Conservation (phyloP, 2,888 invertebrate species). For the Anodontia alba region DNA sequence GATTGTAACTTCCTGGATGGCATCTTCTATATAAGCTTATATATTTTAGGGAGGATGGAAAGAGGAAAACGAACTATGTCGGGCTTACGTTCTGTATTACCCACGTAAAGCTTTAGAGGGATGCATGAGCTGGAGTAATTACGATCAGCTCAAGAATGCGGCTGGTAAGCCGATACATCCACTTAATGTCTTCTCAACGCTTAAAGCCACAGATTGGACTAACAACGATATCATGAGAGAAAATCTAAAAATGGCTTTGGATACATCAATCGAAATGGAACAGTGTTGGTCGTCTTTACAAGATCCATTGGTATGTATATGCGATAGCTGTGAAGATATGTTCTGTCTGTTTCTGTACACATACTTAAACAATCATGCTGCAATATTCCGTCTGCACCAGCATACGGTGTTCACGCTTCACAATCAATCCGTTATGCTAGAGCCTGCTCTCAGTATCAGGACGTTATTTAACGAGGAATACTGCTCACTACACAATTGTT, state of each 20-base stretch:
- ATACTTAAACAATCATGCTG: no score
- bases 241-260: slow-evolving; percentile 31
- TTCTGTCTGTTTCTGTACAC: no score
- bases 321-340: no score
- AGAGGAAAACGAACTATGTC: slow-evolving; percentile 42
- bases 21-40: no score
- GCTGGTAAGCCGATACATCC: not conserved
- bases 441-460: no score
- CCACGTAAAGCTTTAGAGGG: slow-evolving; percentile 41
- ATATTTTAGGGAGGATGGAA: slow-evolving; percentile 51
- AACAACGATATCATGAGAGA: slow-evolving; percentile 23
- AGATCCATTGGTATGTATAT: no score
- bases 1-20: no score
- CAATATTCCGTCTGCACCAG: no score
- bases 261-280: slow-evolving; percentile 29
- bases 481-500: no score
- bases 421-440: no score
- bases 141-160: slow-evolving; percentile 26
- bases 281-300: slow-evolving; percentile 57
- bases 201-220: slow-evolving; percentile 34
- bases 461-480: no score
- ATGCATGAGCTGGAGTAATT: slow-evolving; percentile 55
- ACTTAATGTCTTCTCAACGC: not conserved
- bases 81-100: slow-evolving; percentile 54
- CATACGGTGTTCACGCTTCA: no score